phyloP scores from a whole-genome alignment of 2,888 invertebrate species.

The Drosophila maculinotata region DNA sequence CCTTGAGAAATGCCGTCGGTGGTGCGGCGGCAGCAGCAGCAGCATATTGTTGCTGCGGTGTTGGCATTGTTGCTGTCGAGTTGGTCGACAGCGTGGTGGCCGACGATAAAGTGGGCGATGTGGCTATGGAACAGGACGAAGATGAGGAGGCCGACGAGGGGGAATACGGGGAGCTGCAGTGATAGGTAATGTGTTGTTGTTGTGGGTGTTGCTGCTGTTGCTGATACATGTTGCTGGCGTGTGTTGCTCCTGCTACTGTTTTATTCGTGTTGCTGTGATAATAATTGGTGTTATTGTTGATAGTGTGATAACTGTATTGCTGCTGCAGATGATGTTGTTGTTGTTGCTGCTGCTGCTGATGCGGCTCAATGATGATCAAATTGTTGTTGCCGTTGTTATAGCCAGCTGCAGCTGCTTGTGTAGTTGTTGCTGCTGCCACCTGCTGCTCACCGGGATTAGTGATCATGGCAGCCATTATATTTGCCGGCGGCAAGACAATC shows the following conservation, averaged over 20 bases:
- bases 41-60: conserved; percentile 74
- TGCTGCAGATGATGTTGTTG: conserved; percentile 70
- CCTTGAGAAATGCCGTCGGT: conserved; percentile 71
- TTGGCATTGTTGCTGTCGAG: conserved; percentile 82
- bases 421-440: conserved; percentile 37
- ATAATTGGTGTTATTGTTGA: conserved; percentile 49
- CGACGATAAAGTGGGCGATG: conserved; percentile 79
- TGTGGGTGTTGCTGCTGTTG: conserved; percentile 47
- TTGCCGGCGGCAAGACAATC: conserved; percentile 94
- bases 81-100: conserved; percentile 82
- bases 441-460: conserved; percentile 80
- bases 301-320: conserved; percentile 63
- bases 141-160: conserved; percentile 83
- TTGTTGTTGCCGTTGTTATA: conserved; percentile 72
- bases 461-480: conserved; percentile 88
- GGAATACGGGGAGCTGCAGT: conserved; percentile 80
- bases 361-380: conserved; percentile 81
- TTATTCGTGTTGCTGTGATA: conserved; percentile 52
- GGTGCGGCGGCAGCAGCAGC: conserved; percentile 56
- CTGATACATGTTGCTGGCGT: conserved; percentile 67
- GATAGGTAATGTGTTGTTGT: conserved; percentile 67
- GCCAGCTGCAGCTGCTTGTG: conserved; percentile 38
- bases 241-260: conserved; percentile 30
- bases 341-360: conserved; percentile 73
- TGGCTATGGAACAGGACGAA: conserved; percentile 82